phyloP scores from a whole-genome alignment of 2,888 invertebrate species.

The Seladonia tumulorum region DNA sequence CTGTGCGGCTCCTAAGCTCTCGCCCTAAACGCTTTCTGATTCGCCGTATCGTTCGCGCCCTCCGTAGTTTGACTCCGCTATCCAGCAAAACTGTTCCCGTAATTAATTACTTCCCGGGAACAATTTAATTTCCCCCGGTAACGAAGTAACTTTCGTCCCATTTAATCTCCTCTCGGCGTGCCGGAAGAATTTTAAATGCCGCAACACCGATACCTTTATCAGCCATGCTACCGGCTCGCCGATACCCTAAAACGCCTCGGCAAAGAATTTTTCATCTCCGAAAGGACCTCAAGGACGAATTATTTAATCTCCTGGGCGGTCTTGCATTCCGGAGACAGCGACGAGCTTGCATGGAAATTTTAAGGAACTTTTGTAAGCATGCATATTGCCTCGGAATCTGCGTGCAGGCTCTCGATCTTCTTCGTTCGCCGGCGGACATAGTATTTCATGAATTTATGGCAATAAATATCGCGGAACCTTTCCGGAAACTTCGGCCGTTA shows the following conservation, averaged over 20 bases:
- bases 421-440: not conserved
- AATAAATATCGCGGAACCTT: not conserved
- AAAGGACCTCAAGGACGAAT: not conserved
- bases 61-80: not conserved
- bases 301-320: not conserved
- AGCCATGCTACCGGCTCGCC: not conserved
- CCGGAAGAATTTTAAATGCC: conserved; percentile 38
- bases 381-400: not conserved
- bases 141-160: conserved; percentile 15
- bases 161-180: conserved; percentile 16
- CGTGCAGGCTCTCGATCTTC: not conserved
- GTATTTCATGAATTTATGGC: not conserved
- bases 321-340: not conserved
- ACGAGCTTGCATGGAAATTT: conserved; percentile 6
- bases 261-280: conserved; percentile 24
- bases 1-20: conserved; percentile 30
- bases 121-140: conserved; percentile 23
- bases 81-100: conserved; percentile 4
- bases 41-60: conserved; percentile 11
- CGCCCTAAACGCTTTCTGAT: conserved; percentile 53
- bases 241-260: not conserved
- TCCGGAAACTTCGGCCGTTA: not conserved
- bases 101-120: conserved; percentile 32
- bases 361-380: not conserved
- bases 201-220: not conserved